A percentile compares a stretch with the other conserved stretches of the same genome.
These are phyloP conservation scores for Kradibia gibbosae DNA, from an alignment of 1,140 invertebrate species.

Conservation along the genomic window DNA sequence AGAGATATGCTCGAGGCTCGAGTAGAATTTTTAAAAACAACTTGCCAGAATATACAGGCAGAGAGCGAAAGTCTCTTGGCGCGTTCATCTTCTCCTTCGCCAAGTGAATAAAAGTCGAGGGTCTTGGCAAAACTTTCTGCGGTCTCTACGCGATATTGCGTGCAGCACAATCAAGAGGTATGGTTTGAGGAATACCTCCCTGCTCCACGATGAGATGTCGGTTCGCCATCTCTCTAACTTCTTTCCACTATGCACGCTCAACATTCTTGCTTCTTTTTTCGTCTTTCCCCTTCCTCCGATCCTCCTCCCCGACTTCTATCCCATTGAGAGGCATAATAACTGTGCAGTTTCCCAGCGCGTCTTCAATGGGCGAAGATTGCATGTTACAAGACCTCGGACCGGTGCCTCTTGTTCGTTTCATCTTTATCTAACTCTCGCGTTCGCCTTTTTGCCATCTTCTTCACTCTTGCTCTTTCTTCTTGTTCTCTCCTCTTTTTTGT, in stretches of 20 bases:
- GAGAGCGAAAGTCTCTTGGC: not conserved
- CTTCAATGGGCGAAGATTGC: slow-evolving; percentile 72
- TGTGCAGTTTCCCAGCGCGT: slow-evolving; percentile 71
- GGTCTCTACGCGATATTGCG: slow-evolving; percentile 25
- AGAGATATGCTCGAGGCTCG: too few species aligned
- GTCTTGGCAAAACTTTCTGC: not conserved
- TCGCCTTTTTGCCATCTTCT: slow-evolving; percentile 48
- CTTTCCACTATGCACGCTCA: slow-evolving; percentile 53
- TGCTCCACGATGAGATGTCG: not conserved
- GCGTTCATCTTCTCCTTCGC: not conserved
- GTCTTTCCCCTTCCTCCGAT: slow-evolving; percentile 49
- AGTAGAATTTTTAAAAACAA: not conserved
- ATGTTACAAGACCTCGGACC: slow-evolving; percentile 67
- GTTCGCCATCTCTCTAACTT: slow-evolving; percentile 15
- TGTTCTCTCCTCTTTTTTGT: slow-evolving; percentile 47
- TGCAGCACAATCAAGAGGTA: slow-evolving; percentile 19
- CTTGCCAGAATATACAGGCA: not conserved
- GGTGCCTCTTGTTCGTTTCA: slow-evolving; percentile 60
- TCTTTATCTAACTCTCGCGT: slow-evolving; percentile 51
- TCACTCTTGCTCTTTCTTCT: slow-evolving; percentile 57
- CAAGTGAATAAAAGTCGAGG: not conserved
- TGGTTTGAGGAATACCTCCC: slow-evolving; percentile 28
- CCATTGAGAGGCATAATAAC: slow-evolving; percentile 71
- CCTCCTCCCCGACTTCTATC: slow-evolving; percentile 58
- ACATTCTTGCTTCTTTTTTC: slow-evolving; percentile 54